These are phyloP conservation scores for Murina feae DNA, from an alignment of 2,113 vertebrate species.

Conservation along the genomic window DNA sequence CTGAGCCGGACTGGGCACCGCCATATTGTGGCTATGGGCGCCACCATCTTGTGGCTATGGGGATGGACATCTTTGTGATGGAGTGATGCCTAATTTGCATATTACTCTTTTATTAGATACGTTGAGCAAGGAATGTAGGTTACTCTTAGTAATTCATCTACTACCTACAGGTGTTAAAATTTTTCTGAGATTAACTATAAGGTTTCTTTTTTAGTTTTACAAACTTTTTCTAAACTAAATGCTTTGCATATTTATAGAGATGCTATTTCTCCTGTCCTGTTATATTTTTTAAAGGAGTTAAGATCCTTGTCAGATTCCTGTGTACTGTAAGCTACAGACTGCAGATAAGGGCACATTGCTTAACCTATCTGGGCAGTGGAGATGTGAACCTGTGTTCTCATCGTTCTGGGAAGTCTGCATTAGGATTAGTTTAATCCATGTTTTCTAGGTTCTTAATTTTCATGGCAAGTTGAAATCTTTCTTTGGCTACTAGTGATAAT, in stretches of 20 bases:
- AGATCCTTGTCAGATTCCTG: constrained; percentile 51
- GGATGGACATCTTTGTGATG: too few relatives aligned
- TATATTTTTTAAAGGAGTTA: constrained; percentile 54
- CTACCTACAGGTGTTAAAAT: not conserved
- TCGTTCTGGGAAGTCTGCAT: constrained; percentile 7
- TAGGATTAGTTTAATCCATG: constrained; percentile 54
- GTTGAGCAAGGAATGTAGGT: not conserved
- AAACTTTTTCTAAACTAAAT: not conserved
- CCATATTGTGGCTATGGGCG: too few relatives aligned
- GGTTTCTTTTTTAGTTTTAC: not conserved
- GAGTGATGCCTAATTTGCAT: too few relatives aligned
- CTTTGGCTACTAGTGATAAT: constrained; percentile 30
- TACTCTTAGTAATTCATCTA: not conserved
- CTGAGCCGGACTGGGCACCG: too few relatives aligned
- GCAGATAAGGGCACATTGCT: constrained; percentile 58
- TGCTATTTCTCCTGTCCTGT: constrained; percentile 18
- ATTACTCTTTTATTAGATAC: too few relatives aligned
- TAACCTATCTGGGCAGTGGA: constrained; percentile 31
- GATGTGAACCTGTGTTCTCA: constrained; percentile 25
- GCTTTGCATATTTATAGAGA: constrained; percentile 22
- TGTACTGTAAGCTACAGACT: constrained; percentile 42
- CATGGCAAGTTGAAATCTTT: not conserved
- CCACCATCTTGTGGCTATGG: too few relatives aligned
- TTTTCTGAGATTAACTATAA: constrained; percentile 33
- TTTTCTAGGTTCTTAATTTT: constrained; percentile 29